Evolutionary conservation across 2,797 vertebrate species (phyloP).

Genomic region (Catamblyrhynchus diadema): DNA sequence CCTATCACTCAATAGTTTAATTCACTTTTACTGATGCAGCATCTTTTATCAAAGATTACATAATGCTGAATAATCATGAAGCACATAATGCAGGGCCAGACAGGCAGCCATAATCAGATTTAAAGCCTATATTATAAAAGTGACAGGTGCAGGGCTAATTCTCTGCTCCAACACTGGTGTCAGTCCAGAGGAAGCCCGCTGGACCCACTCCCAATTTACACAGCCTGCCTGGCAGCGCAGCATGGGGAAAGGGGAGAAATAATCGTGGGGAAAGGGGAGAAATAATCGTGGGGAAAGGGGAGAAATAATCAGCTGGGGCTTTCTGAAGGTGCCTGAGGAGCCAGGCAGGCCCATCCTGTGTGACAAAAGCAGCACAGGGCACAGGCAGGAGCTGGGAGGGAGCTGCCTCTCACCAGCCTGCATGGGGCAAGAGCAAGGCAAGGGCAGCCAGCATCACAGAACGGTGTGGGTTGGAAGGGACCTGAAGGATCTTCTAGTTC

Average conservation of each 20-base stretch:
- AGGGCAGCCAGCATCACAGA: not conserved
- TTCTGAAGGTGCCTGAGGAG: conserved; percentile 18
- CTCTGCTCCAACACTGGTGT: not conserved
- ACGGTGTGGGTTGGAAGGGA: not conserved
- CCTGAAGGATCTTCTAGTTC: not conserved
- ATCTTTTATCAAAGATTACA: conserved; percentile 67
- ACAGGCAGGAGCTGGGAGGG: not conserved
- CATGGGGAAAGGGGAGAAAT: not conserved
- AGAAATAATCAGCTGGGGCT: not conserved
- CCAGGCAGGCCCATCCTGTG: not conserved
- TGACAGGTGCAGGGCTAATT: conserved; percentile 32
- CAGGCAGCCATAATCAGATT: conserved; percentile 67
- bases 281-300: not conserved
- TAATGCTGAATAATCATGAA: conserved; percentile 64
- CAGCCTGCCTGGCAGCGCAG: not conserved
- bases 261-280: not conserved
- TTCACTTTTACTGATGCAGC: conserved; percentile 54
- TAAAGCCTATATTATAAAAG: conserved; percentile 39
- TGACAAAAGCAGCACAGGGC: not conserved
- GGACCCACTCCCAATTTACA: not conserved
- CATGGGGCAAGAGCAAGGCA: not conserved
- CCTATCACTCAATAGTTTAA: conserved; percentile 64
- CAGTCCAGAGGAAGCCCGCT: not conserved
- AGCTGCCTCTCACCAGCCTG: not conserved
- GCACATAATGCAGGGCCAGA: conserved; percentile 40